Evolutionary conservation across 1,140 invertebrate species (phyloP), one percentile per base, ranked within the genome.

Genomic region (Danaus melanippus): DNA sequence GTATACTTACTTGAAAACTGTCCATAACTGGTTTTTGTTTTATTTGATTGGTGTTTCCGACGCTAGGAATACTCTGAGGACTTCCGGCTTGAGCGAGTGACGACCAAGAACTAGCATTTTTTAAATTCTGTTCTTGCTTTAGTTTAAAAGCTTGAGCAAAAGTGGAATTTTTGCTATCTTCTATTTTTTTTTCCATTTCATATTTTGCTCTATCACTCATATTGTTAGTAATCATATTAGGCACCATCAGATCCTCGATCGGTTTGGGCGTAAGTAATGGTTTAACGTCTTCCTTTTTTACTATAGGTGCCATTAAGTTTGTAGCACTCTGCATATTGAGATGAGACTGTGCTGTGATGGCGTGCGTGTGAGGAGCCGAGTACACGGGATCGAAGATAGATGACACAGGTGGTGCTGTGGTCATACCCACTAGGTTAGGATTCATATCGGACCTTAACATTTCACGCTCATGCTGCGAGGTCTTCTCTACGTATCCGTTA

Each of bases 51-150:
- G 85, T 89, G 77, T 79, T 89, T 71, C 78, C 88, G 74, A 64
- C 87, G 59, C 42, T 90, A 76, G 74, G 89, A 69, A 81, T 86
- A 68, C 89, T 89, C 67, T 92, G 90, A 12, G 93, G 92, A 71
- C 93, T 93, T 46, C 91, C 92, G 42, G 93, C 92, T 79, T 94
- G 93, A 0, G 95, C 95, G 50, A 98, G 79, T 56, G 94, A 96
- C 0, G 95, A 97, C 97, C 97, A 98, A 0, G 95, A 96, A 54
- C 92, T 95, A 11, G 94, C 93, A 81, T 97, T 97, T 75, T 97
- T 97, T 15, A 95, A 88, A 80, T 94, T 93, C 60, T 92, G 90
- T 60, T 93, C 92, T 53, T 90, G 90, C 79, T 90, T 92, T 66
- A 82, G 76, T 68, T 92, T 92, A 59, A 92, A 92, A 12, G 90